Percentiles rank a stretch among this genome's conserved stretches.
Conservation (phyloP, 2,888 invertebrate genomes). For the Aphidius colemani region DNA sequence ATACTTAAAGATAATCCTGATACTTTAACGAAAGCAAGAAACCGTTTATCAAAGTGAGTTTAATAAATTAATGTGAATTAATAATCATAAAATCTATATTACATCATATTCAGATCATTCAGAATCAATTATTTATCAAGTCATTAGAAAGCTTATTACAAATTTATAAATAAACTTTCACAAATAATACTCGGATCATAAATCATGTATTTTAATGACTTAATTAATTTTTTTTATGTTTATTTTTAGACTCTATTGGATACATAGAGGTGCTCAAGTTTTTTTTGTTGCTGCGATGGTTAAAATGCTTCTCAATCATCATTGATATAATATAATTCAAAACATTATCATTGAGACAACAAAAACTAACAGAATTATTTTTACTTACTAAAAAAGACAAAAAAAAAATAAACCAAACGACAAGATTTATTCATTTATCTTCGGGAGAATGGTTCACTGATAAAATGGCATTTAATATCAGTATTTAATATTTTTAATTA, state of each 20-base stretch:
- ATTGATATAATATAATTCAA: too few relatives aligned
- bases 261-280: conserved; percentile 68
- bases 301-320: conserved; percentile 46
- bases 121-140: background rate
- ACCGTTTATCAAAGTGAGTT: conserved; percentile 69
- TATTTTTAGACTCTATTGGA: conserved; percentile 71
- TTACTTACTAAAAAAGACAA: too few relatives aligned
- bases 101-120: background rate
- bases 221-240: conserved; percentile 22
- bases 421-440: too few relatives aligned
- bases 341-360: too few relatives aligned
- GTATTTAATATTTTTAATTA: too few relatives aligned
- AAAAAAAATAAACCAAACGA: too few relatives aligned
- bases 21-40: conserved; percentile 68
- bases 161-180: background rate
- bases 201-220: background rate
- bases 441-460: too few relatives aligned
- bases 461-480: too few relatives aligned
- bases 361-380: too few relatives aligned
- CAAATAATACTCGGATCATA: too few relatives aligned
- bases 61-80: too few relatives aligned
- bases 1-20: conserved; percentile 78
- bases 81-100: too few relatives aligned
- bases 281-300: conserved; percentile 66
- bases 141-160: background rate